phyloP scores from a whole-genome alignment of 2,888 invertebrate species.

The Strigamia maritima region DNA sequence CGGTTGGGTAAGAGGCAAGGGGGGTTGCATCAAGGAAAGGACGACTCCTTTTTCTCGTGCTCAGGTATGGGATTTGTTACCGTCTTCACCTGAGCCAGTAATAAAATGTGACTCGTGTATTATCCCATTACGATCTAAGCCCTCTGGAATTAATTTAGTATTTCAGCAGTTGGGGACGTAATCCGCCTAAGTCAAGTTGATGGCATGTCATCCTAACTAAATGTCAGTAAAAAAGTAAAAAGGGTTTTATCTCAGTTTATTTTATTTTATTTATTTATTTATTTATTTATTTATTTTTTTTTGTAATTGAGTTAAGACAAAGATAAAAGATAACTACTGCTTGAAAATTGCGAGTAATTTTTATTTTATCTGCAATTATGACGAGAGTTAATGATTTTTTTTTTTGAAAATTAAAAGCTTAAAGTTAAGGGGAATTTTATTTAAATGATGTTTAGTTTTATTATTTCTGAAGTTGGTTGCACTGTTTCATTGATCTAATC shows the following conservation, averaged over 20 bases:
- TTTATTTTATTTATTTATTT: not conserved
- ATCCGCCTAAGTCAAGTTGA: conserved; percentile 4
- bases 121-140: not conserved
- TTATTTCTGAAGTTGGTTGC: too few species aligned
- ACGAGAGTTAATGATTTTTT: too few species aligned
- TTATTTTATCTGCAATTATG: too few species aligned
- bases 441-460: too few species aligned
- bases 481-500: too few species aligned
- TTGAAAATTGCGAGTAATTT: too few species aligned
- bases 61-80: not conserved
- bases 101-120: conserved; percentile 4
- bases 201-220: not conserved
- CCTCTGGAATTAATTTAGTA: not conserved
- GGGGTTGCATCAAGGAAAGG: not conserved
- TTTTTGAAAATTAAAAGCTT: too few species aligned
- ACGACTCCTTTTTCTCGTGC: not conserved
- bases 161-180: not conserved
- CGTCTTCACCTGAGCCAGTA: not conserved
- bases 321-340: too few species aligned
- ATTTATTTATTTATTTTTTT: not conserved
- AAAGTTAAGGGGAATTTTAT: too few species aligned
- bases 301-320: not conserved
- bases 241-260: not conserved
- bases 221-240: not conserved
- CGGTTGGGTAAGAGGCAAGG: not conserved